Evolutionary conservation across 1,140 invertebrate genomes (phyloP), one percentile per base, ranked within the genome.

Genomic region (Chelonus insularis): DNA sequence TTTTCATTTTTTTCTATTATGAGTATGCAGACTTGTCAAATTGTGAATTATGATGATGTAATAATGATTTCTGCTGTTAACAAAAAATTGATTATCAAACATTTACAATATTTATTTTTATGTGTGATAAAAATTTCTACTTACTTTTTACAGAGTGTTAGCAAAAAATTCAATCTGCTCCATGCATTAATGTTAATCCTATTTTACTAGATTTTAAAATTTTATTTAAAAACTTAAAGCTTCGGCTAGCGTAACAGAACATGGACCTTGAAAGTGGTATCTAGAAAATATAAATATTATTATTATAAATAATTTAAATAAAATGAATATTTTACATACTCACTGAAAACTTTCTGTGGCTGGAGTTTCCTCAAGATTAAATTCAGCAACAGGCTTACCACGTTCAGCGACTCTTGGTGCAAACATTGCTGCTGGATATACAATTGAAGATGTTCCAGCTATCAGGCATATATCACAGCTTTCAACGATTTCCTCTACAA

Each of bases 391-490:
- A 20, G 91, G 87, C 16, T 93, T 85, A 5, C 91, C 91, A 64
- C 91, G 82, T 12, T 81, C 77, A 14, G 92, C 91, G 0, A 93
- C 89, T 69, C 85, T 78, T 0, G 92, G 92, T 4, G 92, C 93
- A 85, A 93, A 95, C 88, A 92, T 91, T n/a, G 93, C 92, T n/a
- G 93, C 93, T 11, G 94, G 94, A 79, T 95, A 95, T 1, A 96
- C 93, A 7, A 94, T 85, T 1, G 92, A 94, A 16, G 93, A 95
- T 11, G 93, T 96, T 4, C 91, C 90, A 61, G 95, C 88, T 23
- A 96, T 87, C 20, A 96, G 77, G 72, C 91, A 95, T 5, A 92
- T 74, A 74, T 96, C 93, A 84, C 93, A 95, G 2, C 80, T 76
- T 52, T 86, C 81, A 51, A 95, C 80, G 62, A 87, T 86, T 45